Conservation (phyloP, 2,888 invertebrate genomes). For the Nomada flava region DNA sequence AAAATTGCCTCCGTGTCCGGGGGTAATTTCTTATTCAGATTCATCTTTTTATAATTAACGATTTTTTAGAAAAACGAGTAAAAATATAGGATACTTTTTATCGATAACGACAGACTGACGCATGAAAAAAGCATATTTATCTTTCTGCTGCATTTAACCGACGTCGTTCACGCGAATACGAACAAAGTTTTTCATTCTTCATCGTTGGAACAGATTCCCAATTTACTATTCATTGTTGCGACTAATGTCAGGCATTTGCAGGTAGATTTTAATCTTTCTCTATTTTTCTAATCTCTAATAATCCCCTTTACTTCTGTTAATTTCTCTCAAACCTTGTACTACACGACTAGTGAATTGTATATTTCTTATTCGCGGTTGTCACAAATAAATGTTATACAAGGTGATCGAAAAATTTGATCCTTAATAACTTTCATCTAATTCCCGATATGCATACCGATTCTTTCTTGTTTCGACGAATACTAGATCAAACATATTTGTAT, state of each 20-base stretch:
- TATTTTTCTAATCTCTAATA: constrained; percentile 39
- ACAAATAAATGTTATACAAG: constrained; percentile 46
- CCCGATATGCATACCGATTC: background rate
- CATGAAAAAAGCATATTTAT: constrained; percentile 30
- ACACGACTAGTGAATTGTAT: constrained; percentile 20
- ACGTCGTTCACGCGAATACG: constrained; percentile 18
- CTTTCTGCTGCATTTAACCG: constrained; percentile 48
- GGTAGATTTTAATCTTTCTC: constrained; percentile 75
- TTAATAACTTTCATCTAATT: background rate
- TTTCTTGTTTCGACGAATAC: background rate
- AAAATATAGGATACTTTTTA: constrained; percentile 37
- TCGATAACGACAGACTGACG: constrained; percentile 54
- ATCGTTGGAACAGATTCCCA: constrained; percentile 22
- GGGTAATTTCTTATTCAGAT: constrained; percentile 29
- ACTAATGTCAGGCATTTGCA: constrained; percentile 78
- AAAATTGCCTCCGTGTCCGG: constrained; percentile 12
- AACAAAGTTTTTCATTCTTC: constrained; percentile 34
- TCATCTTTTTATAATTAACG: constrained; percentile 30
- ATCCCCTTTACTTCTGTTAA: constrained; percentile 21
- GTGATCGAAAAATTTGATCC: constrained; percentile 30
- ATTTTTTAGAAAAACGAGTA: constrained; percentile 35
- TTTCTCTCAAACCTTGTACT: constrained; percentile 15
- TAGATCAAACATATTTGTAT: background rate
- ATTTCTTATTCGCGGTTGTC: constrained; percentile 29
- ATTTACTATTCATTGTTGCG: constrained; percentile 62